A percentile compares a stretch with the other conserved stretches of the same genome.
Conservation (phyloP, 2,888 invertebrate species). For the Tinea pellionella region DNA sequence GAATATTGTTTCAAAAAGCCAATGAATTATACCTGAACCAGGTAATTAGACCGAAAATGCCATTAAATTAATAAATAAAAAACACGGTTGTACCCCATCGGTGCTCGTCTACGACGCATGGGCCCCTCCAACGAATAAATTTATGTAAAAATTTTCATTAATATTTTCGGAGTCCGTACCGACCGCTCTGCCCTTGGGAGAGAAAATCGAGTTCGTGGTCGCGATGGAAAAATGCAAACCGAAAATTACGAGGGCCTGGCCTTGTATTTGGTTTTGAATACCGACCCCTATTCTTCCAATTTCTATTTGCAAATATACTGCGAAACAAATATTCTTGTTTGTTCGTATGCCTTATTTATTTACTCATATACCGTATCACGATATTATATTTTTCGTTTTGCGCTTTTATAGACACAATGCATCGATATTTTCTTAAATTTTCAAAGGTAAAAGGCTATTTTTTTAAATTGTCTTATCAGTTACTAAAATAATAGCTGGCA, state of each 20-base stretch:
- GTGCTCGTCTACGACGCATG: conserved; percentile 45
- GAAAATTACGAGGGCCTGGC: conserved; percentile 65
- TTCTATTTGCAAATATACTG: not conserved
- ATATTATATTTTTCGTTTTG: not conserved
- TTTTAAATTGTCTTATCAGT: not conserved
- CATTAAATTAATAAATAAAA: conserved; percentile 71
- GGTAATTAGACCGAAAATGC: conserved; percentile 69
- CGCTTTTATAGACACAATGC: not conserved
- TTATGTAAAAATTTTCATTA: conserved; percentile 71
- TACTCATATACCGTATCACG: not conserved
- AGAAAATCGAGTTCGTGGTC: conserved; percentile 66
- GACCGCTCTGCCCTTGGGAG: conserved; percentile 63
- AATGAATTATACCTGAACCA: conserved; percentile 66
- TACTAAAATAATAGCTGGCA: not conserved
- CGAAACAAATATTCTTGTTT: not conserved
- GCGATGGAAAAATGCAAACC: conserved; percentile 70
- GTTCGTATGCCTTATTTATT: conserved; percentile 1
- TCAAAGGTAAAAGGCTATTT: not conserved
- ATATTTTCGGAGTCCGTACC: conserved; percentile 65
- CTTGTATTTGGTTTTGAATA: conserved; percentile 70
- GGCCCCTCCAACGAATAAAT: conserved; percentile 67
- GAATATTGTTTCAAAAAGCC: conserved; percentile 27
- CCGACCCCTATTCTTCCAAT: conserved; percentile 37
- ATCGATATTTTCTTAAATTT: not conserved
- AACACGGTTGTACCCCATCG: conserved; percentile 58